phyloP scores from a whole-genome alignment of 2,797 vertebrate species.

The Notoglanidium macrostoma region DNA sequence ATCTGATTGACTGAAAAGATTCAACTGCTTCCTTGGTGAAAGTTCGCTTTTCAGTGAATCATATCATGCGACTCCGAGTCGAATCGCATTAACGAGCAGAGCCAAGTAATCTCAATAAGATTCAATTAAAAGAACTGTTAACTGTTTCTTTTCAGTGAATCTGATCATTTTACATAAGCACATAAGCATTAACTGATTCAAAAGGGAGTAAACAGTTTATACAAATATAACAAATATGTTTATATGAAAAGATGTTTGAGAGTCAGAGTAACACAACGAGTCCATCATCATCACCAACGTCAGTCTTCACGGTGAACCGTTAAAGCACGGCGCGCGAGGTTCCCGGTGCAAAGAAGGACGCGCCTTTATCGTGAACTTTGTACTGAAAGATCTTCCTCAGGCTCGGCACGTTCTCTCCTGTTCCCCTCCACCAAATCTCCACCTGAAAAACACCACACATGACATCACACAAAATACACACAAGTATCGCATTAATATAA shows the following conservation, averaged over 20 bases:
- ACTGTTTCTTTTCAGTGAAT: not conserved
- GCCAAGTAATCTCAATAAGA: not conserved
- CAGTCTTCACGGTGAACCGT: constrained; percentile 36
- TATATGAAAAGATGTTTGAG: not conserved
- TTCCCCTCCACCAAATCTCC: constrained; percentile 77
- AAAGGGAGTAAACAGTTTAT: not conserved
- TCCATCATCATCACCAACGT: not conserved
- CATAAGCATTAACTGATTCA: not conserved
- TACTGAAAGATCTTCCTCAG: constrained; percentile 83
- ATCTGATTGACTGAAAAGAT: not conserved
- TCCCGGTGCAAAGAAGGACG: constrained; percentile 87
- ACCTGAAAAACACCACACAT: constrained; percentile 72
- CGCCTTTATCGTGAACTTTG: constrained; percentile 90
- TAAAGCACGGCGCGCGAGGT: constrained; percentile 88
- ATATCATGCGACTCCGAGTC: not conserved
- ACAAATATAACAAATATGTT: not conserved
- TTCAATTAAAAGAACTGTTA: not conserved
- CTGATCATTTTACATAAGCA: not conserved
- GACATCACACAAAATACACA: too few relatives aligned
- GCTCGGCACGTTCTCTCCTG: constrained; percentile 54
- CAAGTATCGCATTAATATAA: too few relatives aligned
- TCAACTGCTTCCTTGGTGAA: accelerated
- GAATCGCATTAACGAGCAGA: not conserved
- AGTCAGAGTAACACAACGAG: not conserved
- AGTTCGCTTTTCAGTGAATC: not conserved